Evolutionary conservation across 2,113 vertebrate species (phyloP).

Genomic region (Onychostoma macrolepis): DNA sequence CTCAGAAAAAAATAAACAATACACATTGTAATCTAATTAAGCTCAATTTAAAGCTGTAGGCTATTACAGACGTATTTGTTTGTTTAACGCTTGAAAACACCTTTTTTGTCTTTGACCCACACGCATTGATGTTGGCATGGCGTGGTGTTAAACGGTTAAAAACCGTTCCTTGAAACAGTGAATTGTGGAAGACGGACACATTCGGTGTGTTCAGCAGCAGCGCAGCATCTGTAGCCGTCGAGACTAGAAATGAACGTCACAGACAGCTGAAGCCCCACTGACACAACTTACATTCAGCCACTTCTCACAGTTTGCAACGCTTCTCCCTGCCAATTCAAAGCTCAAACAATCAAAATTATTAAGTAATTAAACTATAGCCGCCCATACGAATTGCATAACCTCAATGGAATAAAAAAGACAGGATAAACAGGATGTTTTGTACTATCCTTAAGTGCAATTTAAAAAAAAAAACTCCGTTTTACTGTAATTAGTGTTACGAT

Average conservation of each 20-base stretch:
- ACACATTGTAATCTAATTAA: too few species aligned
- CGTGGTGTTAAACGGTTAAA: background rate
- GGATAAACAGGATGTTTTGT: background rate
- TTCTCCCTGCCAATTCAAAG: background rate
- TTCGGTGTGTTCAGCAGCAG: background rate
- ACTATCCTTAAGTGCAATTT: background rate
- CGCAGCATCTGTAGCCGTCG: conserved; percentile 12
- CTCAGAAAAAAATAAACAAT: too few species aligned
- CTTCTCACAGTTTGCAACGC: background rate
- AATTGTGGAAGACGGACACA: background rate
- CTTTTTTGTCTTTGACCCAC: too few species aligned
- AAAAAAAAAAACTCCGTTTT: background rate
- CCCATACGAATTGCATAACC: background rate
- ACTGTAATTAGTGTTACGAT: background rate
- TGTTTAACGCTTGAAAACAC: too few species aligned
- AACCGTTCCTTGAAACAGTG: background rate
- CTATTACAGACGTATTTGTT: too few species aligned
- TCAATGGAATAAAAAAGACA: background rate
- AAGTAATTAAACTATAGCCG: background rate
- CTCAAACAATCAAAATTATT: background rate
- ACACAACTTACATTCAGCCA: background rate
- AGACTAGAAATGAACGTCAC: background rate
- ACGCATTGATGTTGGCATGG: background rate
- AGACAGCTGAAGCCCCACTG: background rate
- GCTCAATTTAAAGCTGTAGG: too few species aligned